A percentile compares a stretch with the other conserved stretches of the same genome.
Evolutionary conservation across 2,797 vertebrate genomes (phyloP).

Genomic region (Euphonia xanthogaster): DNA sequence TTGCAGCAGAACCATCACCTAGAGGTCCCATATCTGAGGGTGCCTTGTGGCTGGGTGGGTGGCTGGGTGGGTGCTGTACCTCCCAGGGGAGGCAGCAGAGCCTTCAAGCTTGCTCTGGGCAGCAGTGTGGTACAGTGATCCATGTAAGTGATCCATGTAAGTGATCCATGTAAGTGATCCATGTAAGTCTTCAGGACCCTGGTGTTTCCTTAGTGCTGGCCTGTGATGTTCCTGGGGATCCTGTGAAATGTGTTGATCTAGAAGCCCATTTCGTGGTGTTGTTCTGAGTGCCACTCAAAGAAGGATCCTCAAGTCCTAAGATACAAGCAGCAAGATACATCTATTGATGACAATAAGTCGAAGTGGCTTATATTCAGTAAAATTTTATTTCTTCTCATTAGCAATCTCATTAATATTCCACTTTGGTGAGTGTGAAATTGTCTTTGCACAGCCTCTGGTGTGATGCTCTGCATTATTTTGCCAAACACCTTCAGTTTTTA

Average conservation of each 20-base stretch:
- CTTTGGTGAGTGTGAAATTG: not conserved
- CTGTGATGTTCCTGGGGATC: not conserved
- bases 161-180: no score
- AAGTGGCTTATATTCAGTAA: not conserved
- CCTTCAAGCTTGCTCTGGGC: not conserved
- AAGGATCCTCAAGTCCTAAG: not conserved
- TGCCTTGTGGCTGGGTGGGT: not conserved
- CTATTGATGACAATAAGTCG: not conserved
- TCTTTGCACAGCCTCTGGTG: not conserved
- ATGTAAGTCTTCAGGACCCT: not conserved
- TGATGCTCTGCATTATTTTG: not conserved
- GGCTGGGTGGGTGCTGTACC: not conserved
- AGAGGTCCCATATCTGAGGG: not conserved
- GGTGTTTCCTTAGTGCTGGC: not conserved
- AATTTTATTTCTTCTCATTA: not conserved
- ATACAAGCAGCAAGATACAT: not conserved
- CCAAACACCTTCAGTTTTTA: not conserved
- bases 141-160: no score
- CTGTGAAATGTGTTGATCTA: not conserved
- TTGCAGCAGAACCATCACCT: not conserved
- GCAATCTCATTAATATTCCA: not conserved
- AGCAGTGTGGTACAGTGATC: not conserved
- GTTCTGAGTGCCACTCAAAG: not conserved
- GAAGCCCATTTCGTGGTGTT: not conserved
- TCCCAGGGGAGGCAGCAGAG: fast-evolving